These are phyloP conservation scores for Lontra canadensis DNA, from an alignment of 2,113 vertebrate genomes.

Conservation along the genomic window DNA sequence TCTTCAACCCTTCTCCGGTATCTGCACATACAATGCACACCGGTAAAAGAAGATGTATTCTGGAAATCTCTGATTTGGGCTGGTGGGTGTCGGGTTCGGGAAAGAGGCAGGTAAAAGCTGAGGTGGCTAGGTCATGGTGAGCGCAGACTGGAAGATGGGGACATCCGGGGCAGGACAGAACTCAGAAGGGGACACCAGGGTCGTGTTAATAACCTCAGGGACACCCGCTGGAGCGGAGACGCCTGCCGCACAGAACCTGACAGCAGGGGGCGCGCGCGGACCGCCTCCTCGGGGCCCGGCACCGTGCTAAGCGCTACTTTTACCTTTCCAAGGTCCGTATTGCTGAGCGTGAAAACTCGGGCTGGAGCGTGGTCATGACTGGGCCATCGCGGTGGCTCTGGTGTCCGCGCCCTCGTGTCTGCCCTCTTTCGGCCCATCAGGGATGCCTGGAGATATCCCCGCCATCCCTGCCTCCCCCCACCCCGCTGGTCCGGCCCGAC, in stretches of 20 bases:
- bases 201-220: rapidly evolving
- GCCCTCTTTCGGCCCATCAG: too few species aligned
- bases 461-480: rapidly evolving
- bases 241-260: rapidly evolving
- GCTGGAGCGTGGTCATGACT: background rate
- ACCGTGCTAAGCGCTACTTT: rapidly evolving
- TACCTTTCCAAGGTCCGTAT: rapidly evolving
- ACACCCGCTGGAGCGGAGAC: rapidly evolving
- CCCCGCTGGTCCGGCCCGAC: rapidly evolving
- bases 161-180: background rate
- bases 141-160: background rate
- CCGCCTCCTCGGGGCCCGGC: rapidly evolving
- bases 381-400: rapidly evolving
- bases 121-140: background rate
- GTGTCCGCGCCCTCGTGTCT: background rate
- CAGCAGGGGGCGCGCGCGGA: rapidly evolving
- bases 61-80: background rate
- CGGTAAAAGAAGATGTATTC: background rate
- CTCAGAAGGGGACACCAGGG: background rate
- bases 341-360: rapidly evolving
- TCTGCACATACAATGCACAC: rapidly evolving
- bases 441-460: background rate
- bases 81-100: background rate
- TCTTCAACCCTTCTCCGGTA: background rate
- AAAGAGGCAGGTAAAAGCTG: background rate